Percentiles rank a stretch among this genome's conserved stretches.
phyloP scores from a whole-genome alignment of 2,797 vertebrate species.

The Discoglossus pictus region DNA sequence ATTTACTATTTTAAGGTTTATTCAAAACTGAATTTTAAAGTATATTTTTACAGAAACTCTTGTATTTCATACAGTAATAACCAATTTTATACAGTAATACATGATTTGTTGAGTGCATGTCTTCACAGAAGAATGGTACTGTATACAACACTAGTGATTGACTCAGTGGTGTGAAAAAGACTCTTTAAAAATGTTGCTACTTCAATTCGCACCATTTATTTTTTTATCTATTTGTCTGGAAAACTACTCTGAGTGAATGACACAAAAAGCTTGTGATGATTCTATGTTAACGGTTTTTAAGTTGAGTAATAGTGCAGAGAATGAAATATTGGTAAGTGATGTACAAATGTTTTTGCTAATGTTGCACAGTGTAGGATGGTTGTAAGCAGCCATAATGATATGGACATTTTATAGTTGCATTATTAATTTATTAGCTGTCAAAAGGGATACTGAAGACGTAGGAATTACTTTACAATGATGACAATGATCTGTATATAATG shows the following conservation, averaged over 20 bases:
- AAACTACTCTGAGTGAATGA: constrained; percentile 32
- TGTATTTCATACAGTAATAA: no score
- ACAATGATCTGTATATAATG: no score
- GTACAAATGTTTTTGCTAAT: constrained; percentile 4
- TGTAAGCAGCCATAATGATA: no score
- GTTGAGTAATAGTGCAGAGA: constrained; percentile 25
- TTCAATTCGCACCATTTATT: constrained; percentile 24
- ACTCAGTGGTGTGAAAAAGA: constrained; percentile 20
- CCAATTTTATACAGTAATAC: not conserved
- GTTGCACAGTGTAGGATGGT: not conserved
- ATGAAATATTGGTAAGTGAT: constrained; percentile 1
- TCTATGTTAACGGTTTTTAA: constrained; percentile 22
- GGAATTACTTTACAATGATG: no score
- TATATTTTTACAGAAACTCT: no score
- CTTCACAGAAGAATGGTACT: constrained; percentile 13
- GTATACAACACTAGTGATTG: constrained; percentile 14
- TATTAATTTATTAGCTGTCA: no score
- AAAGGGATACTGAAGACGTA: no score
- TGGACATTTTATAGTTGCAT: no score
- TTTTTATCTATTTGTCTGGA: constrained; percentile 17
- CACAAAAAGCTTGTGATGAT: constrained; percentile 14
- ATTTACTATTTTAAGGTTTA: no score
- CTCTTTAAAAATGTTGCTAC: constrained; percentile 1
- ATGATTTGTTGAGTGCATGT: not conserved
- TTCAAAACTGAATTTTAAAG: no score